Evolutionary conservation across 2,797 vertebrate species (phyloP), one percentile per base, ranked within the genome.

Genomic region (Molossus alvarezi): DNA sequence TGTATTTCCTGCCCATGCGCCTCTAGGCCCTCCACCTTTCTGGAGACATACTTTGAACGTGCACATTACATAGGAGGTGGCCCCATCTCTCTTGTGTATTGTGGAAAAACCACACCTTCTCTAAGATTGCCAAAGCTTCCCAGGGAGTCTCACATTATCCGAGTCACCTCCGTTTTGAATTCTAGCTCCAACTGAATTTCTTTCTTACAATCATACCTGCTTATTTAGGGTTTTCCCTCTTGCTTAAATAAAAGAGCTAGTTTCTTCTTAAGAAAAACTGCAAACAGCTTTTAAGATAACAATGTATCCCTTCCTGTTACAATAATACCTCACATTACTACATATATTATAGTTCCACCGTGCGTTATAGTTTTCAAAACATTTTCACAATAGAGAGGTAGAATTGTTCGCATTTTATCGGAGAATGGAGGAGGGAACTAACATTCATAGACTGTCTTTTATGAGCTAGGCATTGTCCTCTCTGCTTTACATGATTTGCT

Each of bases 341-440:
- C 60, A 64, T 41, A n/a, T 81, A 94, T 73, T 95, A 90, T 94
- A 92, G 95, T 91, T 91, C 71, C 55, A 53, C 53, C 73, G 89
- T 29, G 67, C 71, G 60, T 91, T 96, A 93, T 45, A 88, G 80
- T 95, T 96, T 96, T 95, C 85, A 96, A 96, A 97, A 97, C 79
- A 97, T 73, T 85, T 55, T 67, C 91, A 81, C 91, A 96, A 65
- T n/a, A 62, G 76, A 85, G 33, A 91, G 71, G 71, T 64, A 85
- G 85, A 45, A 92, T 75, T 96, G 41, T 77, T 92, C 79, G 93
- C 76, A 0, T 94, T 86, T 94, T 67, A 18, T 51, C 72, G 69
- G 69, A 20, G 37, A 89, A 67, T 57, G 76, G 48, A 79, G 75
- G 64, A 67, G 17, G 27, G 85, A 76, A 20, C 82, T 69, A 64